Evolutionary conservation across 2,113 vertebrate genomes (phyloP).

Genomic region (Furnarius figulus): DNA sequence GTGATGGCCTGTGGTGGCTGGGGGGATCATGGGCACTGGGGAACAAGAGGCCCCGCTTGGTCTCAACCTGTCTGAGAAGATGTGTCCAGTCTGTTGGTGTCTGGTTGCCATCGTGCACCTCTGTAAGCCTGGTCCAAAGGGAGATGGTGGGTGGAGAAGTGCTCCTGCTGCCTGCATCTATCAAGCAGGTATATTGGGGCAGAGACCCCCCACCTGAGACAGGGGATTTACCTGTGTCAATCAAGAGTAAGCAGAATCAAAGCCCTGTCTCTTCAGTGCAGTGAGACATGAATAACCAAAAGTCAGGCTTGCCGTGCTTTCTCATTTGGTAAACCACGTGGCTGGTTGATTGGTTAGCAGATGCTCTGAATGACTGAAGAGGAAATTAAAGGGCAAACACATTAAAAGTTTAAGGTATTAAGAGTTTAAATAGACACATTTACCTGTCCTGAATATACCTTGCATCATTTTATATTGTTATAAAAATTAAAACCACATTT

Average conservation of each 20-base stretch:
- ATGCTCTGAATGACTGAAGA: neutral
- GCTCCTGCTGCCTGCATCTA: neutral
- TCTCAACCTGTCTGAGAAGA: neutral
- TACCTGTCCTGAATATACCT: neutral
- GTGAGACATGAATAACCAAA: neutral
- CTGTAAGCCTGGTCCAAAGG: accelerated
- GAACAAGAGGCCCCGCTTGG: neutral
- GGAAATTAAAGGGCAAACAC: neutral
- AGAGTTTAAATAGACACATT: neutral
- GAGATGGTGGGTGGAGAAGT: neutral
- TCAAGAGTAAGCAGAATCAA: neutral
- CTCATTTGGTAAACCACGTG: neutral
- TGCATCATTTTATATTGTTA: neutral
- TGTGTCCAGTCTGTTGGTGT: accelerated
- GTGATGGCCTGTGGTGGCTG: accelerated
- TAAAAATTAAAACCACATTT: neutral
- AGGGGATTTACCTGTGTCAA: neutral
- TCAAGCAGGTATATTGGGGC: neutral
- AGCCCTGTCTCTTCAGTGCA: neutral
- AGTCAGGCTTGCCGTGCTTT: accelerated
- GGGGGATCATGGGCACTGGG: neutral
- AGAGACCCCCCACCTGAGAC: neutral
- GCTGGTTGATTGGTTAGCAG: neutral
- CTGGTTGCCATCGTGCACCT: accelerated
- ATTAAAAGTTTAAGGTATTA: neutral